Base-by-base conservation (phyloP, 2,888 invertebrate species). In the Ormyrus thymus region DNA sequence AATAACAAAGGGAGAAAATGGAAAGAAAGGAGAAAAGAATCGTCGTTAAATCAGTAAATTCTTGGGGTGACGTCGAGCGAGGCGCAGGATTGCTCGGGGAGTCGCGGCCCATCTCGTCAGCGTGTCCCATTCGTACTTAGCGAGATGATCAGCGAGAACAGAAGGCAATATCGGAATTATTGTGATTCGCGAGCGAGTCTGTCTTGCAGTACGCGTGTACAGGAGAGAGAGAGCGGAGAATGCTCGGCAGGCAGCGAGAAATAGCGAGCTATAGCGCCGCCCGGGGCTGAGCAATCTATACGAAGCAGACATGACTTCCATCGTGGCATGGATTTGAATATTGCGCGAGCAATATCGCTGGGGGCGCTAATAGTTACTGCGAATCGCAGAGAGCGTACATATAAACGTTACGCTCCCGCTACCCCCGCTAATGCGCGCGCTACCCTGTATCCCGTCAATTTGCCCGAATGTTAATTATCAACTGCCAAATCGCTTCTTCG, bases 91-190 rank as follows among this genome's bases (percentile, higher is more conserved):
- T 29, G 59, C 45, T 45, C 56, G 15, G 50, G 66, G 56, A 55
- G 58, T 56, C 59, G 82, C 80, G 81, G 82, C 81, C 81, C 82
- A 83, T 83, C 83, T 83, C 83, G 81, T 83, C 82, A 82, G 83
- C 83, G 71, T 80, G 83, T 85, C 83, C 82, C 83, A 82, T 77
- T 84, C 82, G 83, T 84, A 88, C 88, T 88, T 89, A 88, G 88
- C 84, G 85, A 85, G 87, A 87, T 88, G 87, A 89, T 89, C 88
- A 88, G 85, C 86, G 81, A 81, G 84, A 86, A 87, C 86, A 85
- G 87, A 83, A 87, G 88, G 89, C 88, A 89, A 89, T 89, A 89
- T 89, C 85, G 88, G 86, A 89, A 89, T 89, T 89, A 89, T 89
- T 89, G 89, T 87, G 88, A 89, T 87, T 87, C 86, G 86, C 82